These are phyloP conservation scores for Rhinoraja longicauda DNA, from an alignment of 2,797 vertebrate species.

Conservation along the genomic window DNA sequence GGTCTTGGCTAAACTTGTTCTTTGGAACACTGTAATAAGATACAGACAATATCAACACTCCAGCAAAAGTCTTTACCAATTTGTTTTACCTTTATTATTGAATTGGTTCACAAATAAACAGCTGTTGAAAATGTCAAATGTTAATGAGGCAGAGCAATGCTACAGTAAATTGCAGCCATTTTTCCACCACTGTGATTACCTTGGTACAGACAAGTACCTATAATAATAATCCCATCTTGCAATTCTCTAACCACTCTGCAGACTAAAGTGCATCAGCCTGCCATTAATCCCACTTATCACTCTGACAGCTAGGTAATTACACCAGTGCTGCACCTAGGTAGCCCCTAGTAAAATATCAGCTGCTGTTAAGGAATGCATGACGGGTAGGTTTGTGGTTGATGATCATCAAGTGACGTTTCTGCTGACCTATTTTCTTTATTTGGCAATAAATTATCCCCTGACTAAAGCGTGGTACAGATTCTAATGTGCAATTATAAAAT, in stretches of 20 bases:
- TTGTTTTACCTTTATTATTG: constrained; percentile 63
- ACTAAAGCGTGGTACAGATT: constrained; percentile 69
- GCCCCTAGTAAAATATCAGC: constrained; percentile 66
- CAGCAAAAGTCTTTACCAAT: constrained; percentile 52
- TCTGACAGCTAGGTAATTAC: constrained; percentile 86
- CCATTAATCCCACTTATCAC: constrained; percentile 92
- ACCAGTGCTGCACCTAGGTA: constrained; percentile 67
- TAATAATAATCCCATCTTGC: constrained; percentile 79
- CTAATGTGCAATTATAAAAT: constrained; percentile 59
- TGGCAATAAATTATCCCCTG: constrained; percentile 82
- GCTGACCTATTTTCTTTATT: constrained; percentile 79
- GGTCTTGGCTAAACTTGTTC: background rate
- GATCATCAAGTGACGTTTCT: constrained; percentile 70
- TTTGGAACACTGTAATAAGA: constrained; percentile 16
- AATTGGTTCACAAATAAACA: constrained; percentile 68
- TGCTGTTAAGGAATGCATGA: constrained; percentile 57
- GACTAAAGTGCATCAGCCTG: constrained; percentile 76
- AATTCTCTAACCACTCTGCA: constrained; percentile 67
- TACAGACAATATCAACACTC: constrained; percentile 6
- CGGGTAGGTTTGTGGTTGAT: constrained; percentile 65
- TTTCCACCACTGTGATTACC: constrained; percentile 58
- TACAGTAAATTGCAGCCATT: constrained; percentile 56
- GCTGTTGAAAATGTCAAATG: constrained; percentile 71
- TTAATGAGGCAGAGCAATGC: constrained; percentile 55
- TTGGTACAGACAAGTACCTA: constrained; percentile 66